Conservation (phyloP, 2,888 invertebrate genomes). For the Chrysodeixis includens region DNA sequence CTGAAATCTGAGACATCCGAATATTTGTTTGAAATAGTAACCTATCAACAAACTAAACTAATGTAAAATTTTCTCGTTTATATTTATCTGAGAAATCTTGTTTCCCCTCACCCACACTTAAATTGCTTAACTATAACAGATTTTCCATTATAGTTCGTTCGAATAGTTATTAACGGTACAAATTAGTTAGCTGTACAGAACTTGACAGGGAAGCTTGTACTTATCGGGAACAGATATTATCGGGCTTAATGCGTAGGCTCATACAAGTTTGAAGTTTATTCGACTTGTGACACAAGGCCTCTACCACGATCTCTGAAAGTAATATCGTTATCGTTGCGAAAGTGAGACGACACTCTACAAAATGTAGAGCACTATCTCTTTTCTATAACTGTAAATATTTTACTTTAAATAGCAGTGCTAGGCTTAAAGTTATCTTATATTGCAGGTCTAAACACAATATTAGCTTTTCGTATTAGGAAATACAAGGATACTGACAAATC, state of each 20-base stretch:
- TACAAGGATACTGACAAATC: conserved; percentile 66
- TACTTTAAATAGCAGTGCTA: neutral
- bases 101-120: no score
- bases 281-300: neutral
- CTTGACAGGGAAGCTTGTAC: neutral
- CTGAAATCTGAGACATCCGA: no score
- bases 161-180: neutral
- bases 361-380: no score
- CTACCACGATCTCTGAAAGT: neutral
- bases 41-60: no score
- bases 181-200: neutral
- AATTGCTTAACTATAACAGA: no score
- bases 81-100: no score
- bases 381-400: neutral
- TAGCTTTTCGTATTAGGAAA: conserved; percentile 60
- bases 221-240: conserved; percentile 3
- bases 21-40: no score
- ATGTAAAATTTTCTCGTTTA: no score
- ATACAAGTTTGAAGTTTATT: neutral
- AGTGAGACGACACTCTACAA: neutral
- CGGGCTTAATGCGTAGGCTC: neutral
- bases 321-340: neutral
- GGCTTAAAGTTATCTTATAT: no score
- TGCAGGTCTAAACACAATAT: conserved; percentile 33
- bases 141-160: neutral